These are phyloP conservation scores for Cyaniris semiargus DNA, from an alignment of 2,888 invertebrate genomes.

Conservation along the genomic window DNA sequence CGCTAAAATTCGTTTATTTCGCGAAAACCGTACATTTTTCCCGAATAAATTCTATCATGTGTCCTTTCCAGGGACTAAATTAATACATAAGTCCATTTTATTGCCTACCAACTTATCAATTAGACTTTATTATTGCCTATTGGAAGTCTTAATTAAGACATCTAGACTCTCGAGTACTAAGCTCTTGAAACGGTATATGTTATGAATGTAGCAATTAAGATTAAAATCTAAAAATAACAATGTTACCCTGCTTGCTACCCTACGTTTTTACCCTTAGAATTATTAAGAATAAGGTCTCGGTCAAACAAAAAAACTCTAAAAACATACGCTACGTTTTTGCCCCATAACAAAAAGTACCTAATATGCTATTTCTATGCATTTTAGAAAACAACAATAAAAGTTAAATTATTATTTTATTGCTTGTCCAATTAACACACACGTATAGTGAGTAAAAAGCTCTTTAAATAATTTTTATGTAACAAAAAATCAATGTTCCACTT, in stretches of 20 bases:
- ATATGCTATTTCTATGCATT: neutral
- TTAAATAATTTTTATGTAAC: constrained; percentile 7
- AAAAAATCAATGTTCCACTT: constrained; percentile 5
- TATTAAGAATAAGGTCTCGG: neutral
- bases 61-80: too few relatives aligned
- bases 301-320: neutral
- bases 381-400: neutral
- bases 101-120: too few relatives aligned
- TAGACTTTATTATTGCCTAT: neutral
- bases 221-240: too few relatives aligned
- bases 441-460: neutral
- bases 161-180: neutral
- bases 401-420: neutral
- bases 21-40: too few relatives aligned
- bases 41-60: too few relatives aligned
- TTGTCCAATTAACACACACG: neutral
- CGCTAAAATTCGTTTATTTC: neutral
- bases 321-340: neutral
- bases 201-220: neutral
- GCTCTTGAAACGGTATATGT: neutral
- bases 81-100: too few relatives aligned
- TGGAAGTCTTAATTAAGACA: neutral
- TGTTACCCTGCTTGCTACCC: too few relatives aligned
- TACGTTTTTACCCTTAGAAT: neutral
- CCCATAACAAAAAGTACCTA: neutral